These are phyloP conservation scores for Cassiopea xamachana DNA, from an alignment of 30 jellyfish, hydroid and myxozoan species.

Conservation along the genomic window DNA sequence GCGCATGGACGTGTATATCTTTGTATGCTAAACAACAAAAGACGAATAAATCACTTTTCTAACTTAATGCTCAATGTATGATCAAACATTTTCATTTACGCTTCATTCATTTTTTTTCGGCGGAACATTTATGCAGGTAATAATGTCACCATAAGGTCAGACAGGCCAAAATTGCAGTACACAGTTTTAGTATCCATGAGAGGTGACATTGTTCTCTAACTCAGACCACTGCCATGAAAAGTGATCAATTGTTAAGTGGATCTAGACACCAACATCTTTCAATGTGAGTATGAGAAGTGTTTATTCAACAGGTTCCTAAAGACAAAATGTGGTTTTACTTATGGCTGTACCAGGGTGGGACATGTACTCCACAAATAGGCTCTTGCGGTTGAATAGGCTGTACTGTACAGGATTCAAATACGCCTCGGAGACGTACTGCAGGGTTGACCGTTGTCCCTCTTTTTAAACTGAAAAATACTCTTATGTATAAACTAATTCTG, in stretches of 20 bases:
- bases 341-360: constrained; percentile 25
- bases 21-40: neutral
- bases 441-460: neutral
- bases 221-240: no score
- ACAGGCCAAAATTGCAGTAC: neutral
- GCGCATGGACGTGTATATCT: neutral
- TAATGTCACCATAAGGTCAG: neutral
- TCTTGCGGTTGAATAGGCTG: constrained; percentile 20
- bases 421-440: neutral
- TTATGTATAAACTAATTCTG: neutral
- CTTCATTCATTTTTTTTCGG: neutral
- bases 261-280: no score
- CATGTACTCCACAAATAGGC: constrained; percentile 24
- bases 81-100: neutral
- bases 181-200: no score
- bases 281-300: neutral
- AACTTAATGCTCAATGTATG: neutral
- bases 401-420: neutral
- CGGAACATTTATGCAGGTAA: neutral
- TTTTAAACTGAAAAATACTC: neutral
- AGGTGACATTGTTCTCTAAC: no score
- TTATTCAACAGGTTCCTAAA: constrained; percentile 12
- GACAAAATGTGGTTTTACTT: constrained; percentile 6
- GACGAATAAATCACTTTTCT: neutral
- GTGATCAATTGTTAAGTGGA: no score